Evolutionary conservation across 2,113 vertebrate genomes (phyloP), one percentile per base, ranked within the genome.

Genomic region (Raja brachyura): DNA sequence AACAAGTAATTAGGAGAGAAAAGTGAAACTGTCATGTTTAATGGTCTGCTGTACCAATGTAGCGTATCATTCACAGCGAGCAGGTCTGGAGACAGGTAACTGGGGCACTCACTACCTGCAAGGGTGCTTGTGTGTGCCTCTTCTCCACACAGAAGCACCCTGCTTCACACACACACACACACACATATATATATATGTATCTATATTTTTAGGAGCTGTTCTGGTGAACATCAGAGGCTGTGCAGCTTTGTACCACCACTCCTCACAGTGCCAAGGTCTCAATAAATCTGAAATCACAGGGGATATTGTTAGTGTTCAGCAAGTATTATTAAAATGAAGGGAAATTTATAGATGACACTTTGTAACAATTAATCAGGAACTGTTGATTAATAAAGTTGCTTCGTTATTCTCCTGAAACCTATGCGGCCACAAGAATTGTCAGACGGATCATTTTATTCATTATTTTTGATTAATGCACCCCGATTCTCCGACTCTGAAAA

Each of bases 381-480:
- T 97, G 97, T 98, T 98, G 98, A 98, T 99, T 98, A 99, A 99
- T 99, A 99, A 99, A 98, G 98, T 99, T 98, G 98, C 97, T 98
- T 97, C 96, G 97, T 98, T 99, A 98, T 98, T 98, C 98, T 98
- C 98, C 96, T 97, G 98, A 98, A 98, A 98, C 97, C 97, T 96
- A 97, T 96, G 97, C 97, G 96, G 97, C 97, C 97, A 96, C 96
- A 97, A 97, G 97, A 97, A 98, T 98, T 98, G 98, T 99, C 98
- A 98, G 97, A 96, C 95, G 97, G 98, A 99, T 99, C 98, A 99
- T 99, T 99, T 99, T 99, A 99, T 99, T 99, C 98, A 99, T 99
- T 99, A 99, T 99, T 99, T 99, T 99, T 99, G 98, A 99, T 99
- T 99, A 99, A 99, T 99, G 98, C 97, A 97, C 97, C 97, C 97